Evolutionary conservation across 2,797 vertebrate genomes (phyloP).

Genomic region (Masticophis lateralis): DNA sequence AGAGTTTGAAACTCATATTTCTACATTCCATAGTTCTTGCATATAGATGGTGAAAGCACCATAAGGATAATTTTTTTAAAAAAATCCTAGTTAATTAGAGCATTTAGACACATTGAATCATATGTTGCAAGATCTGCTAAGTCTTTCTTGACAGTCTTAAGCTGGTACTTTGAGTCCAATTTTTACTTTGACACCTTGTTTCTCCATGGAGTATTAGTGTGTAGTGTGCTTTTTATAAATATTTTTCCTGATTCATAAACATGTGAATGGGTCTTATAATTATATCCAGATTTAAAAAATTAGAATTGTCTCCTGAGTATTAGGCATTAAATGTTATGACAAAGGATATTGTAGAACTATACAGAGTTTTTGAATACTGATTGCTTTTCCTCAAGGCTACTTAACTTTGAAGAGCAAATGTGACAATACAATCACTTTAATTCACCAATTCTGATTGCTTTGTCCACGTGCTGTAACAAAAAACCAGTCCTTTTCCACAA

Average conservation of each 20-base stretch:
- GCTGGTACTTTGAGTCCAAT: background rate
- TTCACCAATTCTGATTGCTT: background rate
- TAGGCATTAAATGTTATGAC: background rate
- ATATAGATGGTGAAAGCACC: background rate
- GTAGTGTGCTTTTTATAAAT: background rate
- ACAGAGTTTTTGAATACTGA: background rate
- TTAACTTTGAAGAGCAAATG: background rate
- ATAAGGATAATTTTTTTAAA: too few species aligned
- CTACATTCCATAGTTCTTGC: background rate
- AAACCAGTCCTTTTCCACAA: background rate
- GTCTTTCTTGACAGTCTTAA: background rate
- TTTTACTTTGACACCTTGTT: background rate
- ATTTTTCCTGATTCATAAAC: background rate
- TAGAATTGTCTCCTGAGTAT: background rate
- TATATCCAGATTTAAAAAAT: background rate
- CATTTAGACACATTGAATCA: background rate
- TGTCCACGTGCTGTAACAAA: background rate
- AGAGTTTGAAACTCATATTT: background rate
- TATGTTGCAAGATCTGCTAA: background rate
- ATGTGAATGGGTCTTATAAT: background rate
- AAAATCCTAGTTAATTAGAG: background rate
- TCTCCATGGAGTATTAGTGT: background rate
- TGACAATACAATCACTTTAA: background rate
- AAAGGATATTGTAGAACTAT: background rate
- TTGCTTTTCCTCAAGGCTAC: background rate